These are phyloP conservation scores for Anguilla pacifica DNA, from an alignment of 2,797 vertebrate genomes.

Conservation along the genomic window DNA sequence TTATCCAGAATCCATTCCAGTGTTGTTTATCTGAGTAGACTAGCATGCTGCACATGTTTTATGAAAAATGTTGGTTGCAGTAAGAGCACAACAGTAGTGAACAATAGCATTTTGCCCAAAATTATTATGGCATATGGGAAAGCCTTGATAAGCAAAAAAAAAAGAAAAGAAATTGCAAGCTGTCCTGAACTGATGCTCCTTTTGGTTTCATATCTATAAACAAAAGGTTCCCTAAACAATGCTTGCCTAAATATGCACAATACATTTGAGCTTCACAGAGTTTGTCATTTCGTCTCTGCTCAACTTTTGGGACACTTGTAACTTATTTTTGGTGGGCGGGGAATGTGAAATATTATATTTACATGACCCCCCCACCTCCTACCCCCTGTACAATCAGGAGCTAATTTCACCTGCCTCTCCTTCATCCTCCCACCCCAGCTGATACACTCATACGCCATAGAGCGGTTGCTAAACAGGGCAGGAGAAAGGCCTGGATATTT, in stretches of 20 bases:
- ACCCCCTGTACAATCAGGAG: neutral
- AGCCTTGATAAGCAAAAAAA: neutral
- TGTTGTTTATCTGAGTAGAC: neutral
- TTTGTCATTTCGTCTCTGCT: neutral
- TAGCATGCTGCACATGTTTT: neutral
- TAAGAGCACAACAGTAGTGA: neutral
- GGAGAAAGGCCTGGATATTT: neutral
- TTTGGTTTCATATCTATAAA: neutral
- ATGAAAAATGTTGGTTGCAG: neutral
- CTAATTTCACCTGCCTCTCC: neutral
- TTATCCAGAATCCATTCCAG: neutral
- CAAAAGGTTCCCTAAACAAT: neutral
- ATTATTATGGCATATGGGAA: neutral
- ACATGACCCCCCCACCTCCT: too few species aligned
- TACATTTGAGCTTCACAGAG: neutral
- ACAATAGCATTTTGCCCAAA: neutral
- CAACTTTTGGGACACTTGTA: neutral
- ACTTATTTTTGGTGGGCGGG: neutral
- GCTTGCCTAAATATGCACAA: neutral
- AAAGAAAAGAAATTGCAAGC: neutral
- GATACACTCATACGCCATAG: neutral
- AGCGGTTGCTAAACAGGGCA: neutral
- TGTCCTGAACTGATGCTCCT: neutral
- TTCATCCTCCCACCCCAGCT: neutral
- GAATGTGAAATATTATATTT: neutral